These are phyloP conservation scores for Popillia japonica DNA, from an alignment of 1,140 invertebrate species.

Conservation along the genomic window DNA sequence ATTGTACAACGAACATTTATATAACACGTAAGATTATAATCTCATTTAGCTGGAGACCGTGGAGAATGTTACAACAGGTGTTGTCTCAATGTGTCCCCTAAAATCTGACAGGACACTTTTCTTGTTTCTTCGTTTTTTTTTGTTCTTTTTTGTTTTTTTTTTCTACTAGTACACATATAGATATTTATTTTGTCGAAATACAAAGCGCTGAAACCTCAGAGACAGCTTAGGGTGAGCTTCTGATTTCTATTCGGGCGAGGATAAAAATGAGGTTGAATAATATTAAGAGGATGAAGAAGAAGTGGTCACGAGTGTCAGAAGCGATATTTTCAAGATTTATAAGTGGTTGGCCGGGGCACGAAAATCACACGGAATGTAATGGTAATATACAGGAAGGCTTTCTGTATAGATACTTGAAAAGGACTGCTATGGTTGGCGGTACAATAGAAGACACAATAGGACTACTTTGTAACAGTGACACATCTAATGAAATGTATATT, in stretches of 20 bases:
- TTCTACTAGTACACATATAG: neutral
- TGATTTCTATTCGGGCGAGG: constrained; percentile 4
- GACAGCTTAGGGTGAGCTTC: constrained; percentile 13
- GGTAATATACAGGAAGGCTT: neutral
- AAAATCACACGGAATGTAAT: neutral
- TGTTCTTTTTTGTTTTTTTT: constrained; percentile 6
- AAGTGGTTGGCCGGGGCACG: neutral
- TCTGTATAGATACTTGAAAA: neutral
- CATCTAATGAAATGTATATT: constrained; percentile 54
- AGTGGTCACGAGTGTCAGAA: constrained; percentile 2
- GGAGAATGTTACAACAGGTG: constrained; percentile 39
- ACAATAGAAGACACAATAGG: constrained; percentile 48
- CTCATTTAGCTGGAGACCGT: constrained; percentile 29
- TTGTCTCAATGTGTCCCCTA: constrained; percentile 31
- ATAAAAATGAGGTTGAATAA: constrained; percentile 11
- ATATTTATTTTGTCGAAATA: constrained; percentile 19
- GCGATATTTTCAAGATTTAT: constrained; percentile 19
- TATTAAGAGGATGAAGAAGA: neutral
- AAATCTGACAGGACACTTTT: constrained; percentile 32
- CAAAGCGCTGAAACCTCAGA: constrained; percentile 6
- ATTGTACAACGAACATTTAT: constrained; percentile 14
- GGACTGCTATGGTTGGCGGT: neutral
- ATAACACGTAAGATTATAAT: constrained; percentile 37
- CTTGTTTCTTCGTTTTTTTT: neutral
- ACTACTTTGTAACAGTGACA: constrained; percentile 54